Conservation (phyloP, 2,888 invertebrate genomes). For the Andrena fulva region DNA sequence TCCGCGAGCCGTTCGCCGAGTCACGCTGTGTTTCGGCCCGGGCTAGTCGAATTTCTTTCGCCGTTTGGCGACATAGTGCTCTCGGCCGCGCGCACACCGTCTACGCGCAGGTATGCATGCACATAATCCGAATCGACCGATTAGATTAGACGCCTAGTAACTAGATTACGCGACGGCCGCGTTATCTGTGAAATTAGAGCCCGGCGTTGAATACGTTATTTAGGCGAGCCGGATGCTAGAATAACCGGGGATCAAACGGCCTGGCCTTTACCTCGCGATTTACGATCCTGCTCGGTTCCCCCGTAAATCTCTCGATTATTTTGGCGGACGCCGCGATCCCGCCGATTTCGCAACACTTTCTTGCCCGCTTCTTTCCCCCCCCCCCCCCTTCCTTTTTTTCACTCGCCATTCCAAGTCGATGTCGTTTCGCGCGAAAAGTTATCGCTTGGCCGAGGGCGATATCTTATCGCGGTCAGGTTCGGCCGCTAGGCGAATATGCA, state of each 20-base stretch:
- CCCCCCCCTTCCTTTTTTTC: too few species aligned
- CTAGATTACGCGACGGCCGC: conserved; percentile 81
- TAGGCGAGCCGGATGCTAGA: conserved; percentile 68
- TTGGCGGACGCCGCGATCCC: not conserved
- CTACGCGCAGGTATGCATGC: conserved; percentile 69
- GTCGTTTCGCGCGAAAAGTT: too few species aligned
- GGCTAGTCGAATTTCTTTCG: conserved; percentile 47
- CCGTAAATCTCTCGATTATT: conserved; percentile 5
- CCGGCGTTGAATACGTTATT: conserved; percentile 78
- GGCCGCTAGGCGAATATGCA: conserved; percentile 58
- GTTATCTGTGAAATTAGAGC: conserved; percentile 84
- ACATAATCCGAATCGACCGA: conserved; percentile 80
- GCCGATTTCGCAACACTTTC: not conserved
- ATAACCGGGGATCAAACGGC: conserved; percentile 54
- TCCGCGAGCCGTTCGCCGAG: conserved; percentile 38
- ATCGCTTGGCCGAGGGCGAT: not conserved
- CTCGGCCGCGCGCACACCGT: conserved; percentile 8
- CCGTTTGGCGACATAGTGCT: conserved; percentile 13
- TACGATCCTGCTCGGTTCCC: conserved; percentile 19
- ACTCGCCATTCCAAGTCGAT: too few species aligned
- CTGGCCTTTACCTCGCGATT: conserved; percentile 45
- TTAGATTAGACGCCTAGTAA: conserved; percentile 85
- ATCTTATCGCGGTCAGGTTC: conserved; percentile 52
- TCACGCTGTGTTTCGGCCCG: conserved; percentile 15
- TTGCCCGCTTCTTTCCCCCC: too few species aligned